A percentile compares a stretch with the other conserved stretches of the same genome.
Conservation (phyloP, 2,888 invertebrate species). For the Mythimna albipuncta region DNA sequence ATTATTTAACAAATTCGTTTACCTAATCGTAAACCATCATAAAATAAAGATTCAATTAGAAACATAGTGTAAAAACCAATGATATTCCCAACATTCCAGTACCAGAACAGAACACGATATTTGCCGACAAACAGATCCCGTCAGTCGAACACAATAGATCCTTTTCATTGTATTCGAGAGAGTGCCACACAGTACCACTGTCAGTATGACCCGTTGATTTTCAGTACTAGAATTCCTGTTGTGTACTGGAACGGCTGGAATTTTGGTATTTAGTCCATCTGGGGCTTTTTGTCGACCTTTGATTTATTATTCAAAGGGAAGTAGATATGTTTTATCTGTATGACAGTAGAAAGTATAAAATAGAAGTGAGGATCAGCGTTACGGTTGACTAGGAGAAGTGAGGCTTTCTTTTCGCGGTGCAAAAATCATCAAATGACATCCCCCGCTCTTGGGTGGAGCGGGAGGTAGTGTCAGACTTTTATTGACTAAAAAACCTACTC, state of each 20-base stretch:
- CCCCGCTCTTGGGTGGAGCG: too few relatives aligned
- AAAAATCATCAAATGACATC: too few relatives aligned
- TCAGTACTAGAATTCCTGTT: conserved; percentile 37
- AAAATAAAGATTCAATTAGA: neutral
- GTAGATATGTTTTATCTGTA: too few relatives aligned
- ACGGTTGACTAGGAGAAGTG: too few relatives aligned
- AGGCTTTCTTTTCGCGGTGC: too few relatives aligned
- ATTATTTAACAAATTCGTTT: too few relatives aligned
- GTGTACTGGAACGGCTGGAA: neutral
- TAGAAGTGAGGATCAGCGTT: too few relatives aligned
- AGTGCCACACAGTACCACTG: conserved; percentile 34
- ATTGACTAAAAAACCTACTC: too few relatives aligned
- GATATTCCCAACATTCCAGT: neutral
- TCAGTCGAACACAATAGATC: conserved; percentile 66
- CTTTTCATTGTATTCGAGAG: conserved; percentile 63
- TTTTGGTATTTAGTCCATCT: neutral
- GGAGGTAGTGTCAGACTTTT: too few relatives aligned
- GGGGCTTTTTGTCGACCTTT: neutral
- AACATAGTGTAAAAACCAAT: conserved; percentile 10
- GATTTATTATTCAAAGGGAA: too few relatives aligned
- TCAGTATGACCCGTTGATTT: conserved; percentile 57
- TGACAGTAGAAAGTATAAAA: too few relatives aligned
- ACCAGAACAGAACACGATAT: conserved; percentile 63
- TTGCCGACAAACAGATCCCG: conserved; percentile 70
- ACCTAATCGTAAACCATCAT: too few relatives aligned